phyloP scores from a whole-genome alignment of 2,113 vertebrate species.

The Cepphus grylle region DNA sequence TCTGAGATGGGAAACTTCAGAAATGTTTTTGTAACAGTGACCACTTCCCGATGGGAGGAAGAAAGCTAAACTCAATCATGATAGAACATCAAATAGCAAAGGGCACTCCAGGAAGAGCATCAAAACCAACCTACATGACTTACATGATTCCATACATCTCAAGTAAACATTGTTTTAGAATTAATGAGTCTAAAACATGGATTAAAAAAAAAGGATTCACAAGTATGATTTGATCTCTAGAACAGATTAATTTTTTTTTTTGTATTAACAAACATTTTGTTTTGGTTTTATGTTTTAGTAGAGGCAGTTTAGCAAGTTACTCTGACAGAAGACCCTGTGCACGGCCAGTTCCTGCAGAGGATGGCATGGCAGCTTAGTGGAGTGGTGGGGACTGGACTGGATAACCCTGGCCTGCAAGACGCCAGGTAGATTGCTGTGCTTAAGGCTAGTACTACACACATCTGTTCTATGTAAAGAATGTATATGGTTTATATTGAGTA shows the following conservation, averaged over 20 bases:
- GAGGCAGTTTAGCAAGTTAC: neutral
- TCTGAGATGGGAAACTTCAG: neutral
- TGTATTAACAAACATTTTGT: neutral
- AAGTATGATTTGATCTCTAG: neutral
- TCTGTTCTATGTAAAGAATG: neutral
- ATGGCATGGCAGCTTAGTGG: neutral
- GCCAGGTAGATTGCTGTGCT: neutral
- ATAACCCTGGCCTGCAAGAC: neutral
- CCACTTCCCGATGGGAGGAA: neutral
- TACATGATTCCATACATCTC: neutral
- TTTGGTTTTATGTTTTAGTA: neutral
- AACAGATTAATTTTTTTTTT: accelerated
- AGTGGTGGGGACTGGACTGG: neutral
- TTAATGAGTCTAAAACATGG: neutral
- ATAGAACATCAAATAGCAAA: neutral
- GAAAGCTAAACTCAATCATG: neutral
- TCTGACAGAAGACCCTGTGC: neutral
- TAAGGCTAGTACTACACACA: neutral
- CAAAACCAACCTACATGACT: neutral
- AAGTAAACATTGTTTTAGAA: neutral
- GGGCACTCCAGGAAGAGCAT: neutral
- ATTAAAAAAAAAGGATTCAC: neutral
- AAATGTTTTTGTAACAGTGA: neutral
- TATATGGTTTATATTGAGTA: neutral
- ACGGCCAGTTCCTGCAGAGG: neutral